Percentiles rank a stretch among this genome's conserved stretches.
phyloP scores from a whole-genome alignment of 1,140 invertebrate genomes.

The Bombus waltoni region DNA sequence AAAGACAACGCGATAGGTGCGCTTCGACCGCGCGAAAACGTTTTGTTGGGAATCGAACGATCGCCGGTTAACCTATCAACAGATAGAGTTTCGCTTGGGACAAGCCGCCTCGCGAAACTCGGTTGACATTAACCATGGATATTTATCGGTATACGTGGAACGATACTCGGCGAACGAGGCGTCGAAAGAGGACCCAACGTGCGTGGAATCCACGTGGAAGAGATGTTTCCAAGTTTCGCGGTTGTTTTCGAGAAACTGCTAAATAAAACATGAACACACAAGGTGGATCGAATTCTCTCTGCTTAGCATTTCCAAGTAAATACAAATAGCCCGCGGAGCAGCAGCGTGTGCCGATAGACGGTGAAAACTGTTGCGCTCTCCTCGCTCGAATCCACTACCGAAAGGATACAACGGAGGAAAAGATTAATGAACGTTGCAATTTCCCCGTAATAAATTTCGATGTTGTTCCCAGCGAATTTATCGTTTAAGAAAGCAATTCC shows the following conservation, averaged over 20 bases:
- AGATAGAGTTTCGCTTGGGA: slow-evolving; percentile 65
- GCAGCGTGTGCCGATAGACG: not conserved
- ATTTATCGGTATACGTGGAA: slow-evolving; percentile 52
- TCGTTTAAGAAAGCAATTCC: slow-evolving; percentile 35
- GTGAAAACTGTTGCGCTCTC: slow-evolving; percentile 23
- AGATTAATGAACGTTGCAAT: slow-evolving; percentile 37
- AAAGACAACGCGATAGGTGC: slow-evolving; percentile 37
- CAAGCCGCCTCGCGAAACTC: slow-evolving; percentile 20
- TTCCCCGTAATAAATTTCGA: slow-evolving; percentile 47
- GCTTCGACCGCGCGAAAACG: not conserved
- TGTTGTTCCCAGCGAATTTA: slow-evolving; percentile 30
- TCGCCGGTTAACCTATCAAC: slow-evolving; percentile 65
- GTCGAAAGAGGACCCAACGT: slow-evolving; percentile 35
- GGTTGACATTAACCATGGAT: slow-evolving; percentile 56
- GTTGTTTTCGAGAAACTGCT: slow-evolving; percentile 29
- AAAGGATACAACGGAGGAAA: not conserved
- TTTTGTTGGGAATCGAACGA: slow-evolving; percentile 35
- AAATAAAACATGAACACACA: slow-evolving; percentile 29
- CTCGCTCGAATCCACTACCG: not conserved
- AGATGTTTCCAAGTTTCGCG: slow-evolving; percentile 9
- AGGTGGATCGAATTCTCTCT: slow-evolving; percentile 27
- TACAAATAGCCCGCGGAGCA: slow-evolving; percentile 15
- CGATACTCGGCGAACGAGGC: not conserved
- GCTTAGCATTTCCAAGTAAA: not conserved
- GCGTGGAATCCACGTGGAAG: slow-evolving; percentile 19